Conservation (phyloP, 2,797 vertebrate genomes). For the Prunella strophiata region DNA sequence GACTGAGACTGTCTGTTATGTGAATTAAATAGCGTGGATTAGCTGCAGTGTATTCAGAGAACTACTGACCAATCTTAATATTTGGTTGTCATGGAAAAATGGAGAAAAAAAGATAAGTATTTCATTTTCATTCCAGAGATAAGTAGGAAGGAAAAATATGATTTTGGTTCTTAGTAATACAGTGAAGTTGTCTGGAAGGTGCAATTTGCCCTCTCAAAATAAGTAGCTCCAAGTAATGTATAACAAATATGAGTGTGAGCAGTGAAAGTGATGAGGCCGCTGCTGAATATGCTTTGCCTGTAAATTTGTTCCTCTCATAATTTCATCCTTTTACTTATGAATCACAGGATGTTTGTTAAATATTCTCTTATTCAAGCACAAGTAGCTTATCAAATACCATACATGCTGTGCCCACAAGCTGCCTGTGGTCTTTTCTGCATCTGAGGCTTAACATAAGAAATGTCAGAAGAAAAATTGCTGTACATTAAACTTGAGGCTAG, state of each 20-base stretch:
- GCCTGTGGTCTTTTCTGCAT: background rate
- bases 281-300: background rate
- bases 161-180: background rate
- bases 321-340: conserved; percentile 22
- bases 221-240: background rate
- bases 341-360: background rate
- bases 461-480: background rate
- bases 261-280: background rate
- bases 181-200: background rate
- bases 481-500: background rate
- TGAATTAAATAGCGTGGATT: background rate
- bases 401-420: background rate
- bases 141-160: background rate
- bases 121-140: background rate
- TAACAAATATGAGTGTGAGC: background rate
- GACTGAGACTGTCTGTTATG: background rate
- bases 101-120: background rate
- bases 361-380: background rate
- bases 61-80: background rate
- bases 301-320: background rate
- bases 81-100: background rate
- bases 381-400: background rate
- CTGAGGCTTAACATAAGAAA: background rate
- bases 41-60: background rate
- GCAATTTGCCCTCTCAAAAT: background rate